phyloP scores from a whole-genome alignment of 2,113 vertebrate species.

The Rhea americana region DNA sequence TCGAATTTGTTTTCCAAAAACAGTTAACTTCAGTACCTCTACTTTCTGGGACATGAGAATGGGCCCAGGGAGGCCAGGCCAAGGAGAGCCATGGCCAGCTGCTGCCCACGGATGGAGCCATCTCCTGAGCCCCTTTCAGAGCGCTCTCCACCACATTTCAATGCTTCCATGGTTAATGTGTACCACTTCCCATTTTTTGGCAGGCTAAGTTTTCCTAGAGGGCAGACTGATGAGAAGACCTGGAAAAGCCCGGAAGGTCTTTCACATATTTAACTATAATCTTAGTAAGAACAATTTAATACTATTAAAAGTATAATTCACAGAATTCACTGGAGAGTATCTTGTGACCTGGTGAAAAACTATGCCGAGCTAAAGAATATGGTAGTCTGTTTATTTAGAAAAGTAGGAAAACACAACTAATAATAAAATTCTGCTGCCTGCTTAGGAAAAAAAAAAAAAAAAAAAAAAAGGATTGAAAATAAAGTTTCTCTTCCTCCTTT shows the following conservation, averaged over 20 bases:
- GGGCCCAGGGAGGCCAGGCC: neutral
- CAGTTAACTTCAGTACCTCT: neutral
- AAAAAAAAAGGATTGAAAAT: neutral
- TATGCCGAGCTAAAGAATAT: neutral
- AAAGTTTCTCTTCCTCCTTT: neutral
- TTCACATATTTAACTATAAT: neutral
- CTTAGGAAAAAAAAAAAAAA: neutral
- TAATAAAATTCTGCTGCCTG: neutral
- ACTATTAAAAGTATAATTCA: neutral
- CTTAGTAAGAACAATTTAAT: neutral
- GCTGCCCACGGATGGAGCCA: neutral
- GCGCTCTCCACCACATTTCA: neutral
- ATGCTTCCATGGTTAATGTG: neutral
- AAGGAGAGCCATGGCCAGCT: neutral
- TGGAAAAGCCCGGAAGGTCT: neutral
- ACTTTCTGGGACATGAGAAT: neutral
- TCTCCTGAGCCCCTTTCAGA: neutral
- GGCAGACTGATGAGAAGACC: neutral
- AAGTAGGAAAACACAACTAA: neutral
- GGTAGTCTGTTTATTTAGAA: neutral
- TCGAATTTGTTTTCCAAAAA: neutral
- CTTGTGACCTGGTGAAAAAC: neutral
- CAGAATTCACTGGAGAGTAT: neutral
- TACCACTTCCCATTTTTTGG: neutral
- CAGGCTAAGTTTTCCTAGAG: neutral